Evolutionary conservation across 2,113 vertebrate genomes (phyloP), one percentile per base, ranked within the genome.

Genomic region (Python bivittatus): DNA sequence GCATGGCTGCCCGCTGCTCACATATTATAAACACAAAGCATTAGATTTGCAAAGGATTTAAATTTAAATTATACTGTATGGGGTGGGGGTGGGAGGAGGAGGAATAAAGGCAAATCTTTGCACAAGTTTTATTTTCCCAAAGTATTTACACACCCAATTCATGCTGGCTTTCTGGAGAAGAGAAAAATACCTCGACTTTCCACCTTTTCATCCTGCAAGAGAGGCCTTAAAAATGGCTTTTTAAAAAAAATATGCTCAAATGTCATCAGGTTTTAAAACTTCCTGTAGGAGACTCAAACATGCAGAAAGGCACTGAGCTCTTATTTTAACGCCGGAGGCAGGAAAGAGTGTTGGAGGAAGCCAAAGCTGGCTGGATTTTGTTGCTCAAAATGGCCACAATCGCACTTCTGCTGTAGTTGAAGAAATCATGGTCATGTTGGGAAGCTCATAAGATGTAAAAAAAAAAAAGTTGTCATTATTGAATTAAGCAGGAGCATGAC

Each of bases 1-100:
- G 97, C 97, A 98, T 88, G 96, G 95, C 97, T 98, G 97, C 98
- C 98, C 91, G 89, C 97, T 97, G 96, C 97, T 98, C 96, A 95
- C 83, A 92, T 97, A 97, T 97, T 97, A 97, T 97, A 97, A 98
- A 96, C 95, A 97, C 95, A 97, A 94, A 96, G 92, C 95, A 97
- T 95, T 95, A 92, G 86, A 90, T 97, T 97, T 97, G 96, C 90
- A 10, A 96, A 94, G 95, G 94, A 97, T 97, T 97, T 96, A 97
- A 97, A 97, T 98, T 97, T 97, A 97, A 97, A 98, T 97, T 96
- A 97, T 96, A 96, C 95, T 95, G 90, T 95, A 96, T 93, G 96
- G 97, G 91, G 95, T 93, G 88, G 33, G 48, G 33, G 72, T 22
- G 72, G 38, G 72, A 79, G 72, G 33, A 2, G 6, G 68, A 22